These are phyloP conservation scores for Papilio polyxenes DNA, from an alignment of 1,140 invertebrate genomes.

Conservation along the genomic window DNA sequence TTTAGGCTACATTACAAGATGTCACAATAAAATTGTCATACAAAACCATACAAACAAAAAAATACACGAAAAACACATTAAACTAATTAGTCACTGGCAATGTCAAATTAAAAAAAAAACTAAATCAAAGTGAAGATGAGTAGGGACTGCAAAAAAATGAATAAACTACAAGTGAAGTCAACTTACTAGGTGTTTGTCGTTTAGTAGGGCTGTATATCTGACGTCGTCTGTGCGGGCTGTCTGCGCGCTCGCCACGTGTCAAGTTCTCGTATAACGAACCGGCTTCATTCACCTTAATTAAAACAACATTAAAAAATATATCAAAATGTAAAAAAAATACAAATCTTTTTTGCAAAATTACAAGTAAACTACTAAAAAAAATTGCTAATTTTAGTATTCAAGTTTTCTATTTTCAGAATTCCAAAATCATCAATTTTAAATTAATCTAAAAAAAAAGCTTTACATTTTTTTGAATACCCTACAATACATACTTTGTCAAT, in stretches of 20 bases:
- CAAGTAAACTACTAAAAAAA: too few species aligned
- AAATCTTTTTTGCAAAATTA: not conserved
- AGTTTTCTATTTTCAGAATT: too few species aligned
- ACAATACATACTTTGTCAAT: constrained; percentile 87
- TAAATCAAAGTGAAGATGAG: constrained; percentile 19
- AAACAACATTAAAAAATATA: not conserved
- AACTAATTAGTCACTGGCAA: too few species aligned
- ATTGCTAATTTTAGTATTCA: too few species aligned
- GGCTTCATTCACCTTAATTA: constrained; percentile 88
- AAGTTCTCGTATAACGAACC: constrained; percentile 92
- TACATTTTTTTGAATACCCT: not conserved
- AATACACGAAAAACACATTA: too few species aligned
- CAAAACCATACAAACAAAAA: too few species aligned
- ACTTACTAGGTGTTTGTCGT: constrained; percentile 82
- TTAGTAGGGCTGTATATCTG: constrained; percentile 89
- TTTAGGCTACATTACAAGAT: too few species aligned
- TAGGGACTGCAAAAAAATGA: constrained; percentile 23
- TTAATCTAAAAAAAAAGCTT: too few species aligned
- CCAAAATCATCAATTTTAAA: too few species aligned
- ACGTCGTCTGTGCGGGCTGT: constrained; percentile 85
- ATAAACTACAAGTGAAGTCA: not conserved
- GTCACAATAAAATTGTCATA: too few species aligned
- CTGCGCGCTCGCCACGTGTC: constrained; percentile 86
- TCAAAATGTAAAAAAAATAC: not conserved
- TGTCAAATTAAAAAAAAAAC: too few species aligned